Evolutionary conservation across 2,113 vertebrate genomes (phyloP).

Genomic region (Hirundichthys speculiger): DNA sequence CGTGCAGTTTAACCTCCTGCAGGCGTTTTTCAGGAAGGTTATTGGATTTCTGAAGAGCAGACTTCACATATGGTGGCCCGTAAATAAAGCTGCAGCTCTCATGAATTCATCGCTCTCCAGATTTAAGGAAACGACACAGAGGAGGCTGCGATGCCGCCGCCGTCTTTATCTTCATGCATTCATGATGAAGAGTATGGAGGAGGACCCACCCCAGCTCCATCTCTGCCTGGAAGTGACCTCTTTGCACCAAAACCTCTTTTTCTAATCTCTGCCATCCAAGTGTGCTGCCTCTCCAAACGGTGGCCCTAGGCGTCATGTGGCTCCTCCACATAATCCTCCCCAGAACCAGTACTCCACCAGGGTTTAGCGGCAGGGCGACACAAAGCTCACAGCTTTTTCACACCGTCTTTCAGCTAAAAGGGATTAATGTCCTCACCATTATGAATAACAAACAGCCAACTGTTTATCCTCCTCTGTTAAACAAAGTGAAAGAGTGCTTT

Average conservation of each 20-base stretch:
- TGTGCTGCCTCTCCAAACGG: constrained; percentile 66
- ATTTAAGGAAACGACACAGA: constrained; percentile 39
- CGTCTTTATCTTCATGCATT: constrained; percentile 41
- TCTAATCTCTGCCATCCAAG: constrained; percentile 79
- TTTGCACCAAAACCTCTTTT: constrained; percentile 38
- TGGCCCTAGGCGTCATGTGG: constrained; percentile 75
- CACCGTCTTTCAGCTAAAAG: constrained; percentile 60
- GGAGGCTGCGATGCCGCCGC: constrained; percentile 22
- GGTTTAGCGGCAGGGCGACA: constrained; percentile 50
- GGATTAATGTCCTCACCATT: constrained; percentile 69
- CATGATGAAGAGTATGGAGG: constrained; percentile 19
- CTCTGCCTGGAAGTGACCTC: constrained; percentile 44
- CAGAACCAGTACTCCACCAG: constrained; percentile 42
- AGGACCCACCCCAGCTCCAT: constrained; percentile 41
- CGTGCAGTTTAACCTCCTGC: constrained; percentile 27
- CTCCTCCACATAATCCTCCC: constrained; percentile 75
- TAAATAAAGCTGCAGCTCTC: constrained; percentile 22
- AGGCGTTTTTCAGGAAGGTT: constrained; percentile 59
- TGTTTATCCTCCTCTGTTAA: constrained; percentile 60
- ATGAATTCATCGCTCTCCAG: constrained; percentile 3
- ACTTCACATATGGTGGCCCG: constrained; percentile 22
- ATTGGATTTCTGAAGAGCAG: constrained; percentile 41
- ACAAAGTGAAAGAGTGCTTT: constrained; percentile 40
- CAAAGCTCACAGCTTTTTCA: constrained; percentile 54
- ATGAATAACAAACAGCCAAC: constrained; percentile 73